Conservation (phyloP, 2,113 vertebrate genomes). For the Anolis sagrei region DNA sequence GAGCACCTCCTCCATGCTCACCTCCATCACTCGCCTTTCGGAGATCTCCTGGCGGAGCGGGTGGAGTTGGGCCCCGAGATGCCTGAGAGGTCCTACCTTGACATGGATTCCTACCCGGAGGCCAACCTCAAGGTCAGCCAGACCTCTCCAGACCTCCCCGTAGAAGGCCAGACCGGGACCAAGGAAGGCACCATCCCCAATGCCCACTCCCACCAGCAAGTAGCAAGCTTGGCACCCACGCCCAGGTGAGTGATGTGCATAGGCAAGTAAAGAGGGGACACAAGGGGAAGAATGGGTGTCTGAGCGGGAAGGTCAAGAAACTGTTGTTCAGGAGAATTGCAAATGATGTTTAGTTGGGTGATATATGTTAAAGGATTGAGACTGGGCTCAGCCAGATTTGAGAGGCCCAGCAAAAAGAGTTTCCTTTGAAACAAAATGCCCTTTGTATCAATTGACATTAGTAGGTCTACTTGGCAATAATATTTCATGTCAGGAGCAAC, state of each 20-base stretch:
- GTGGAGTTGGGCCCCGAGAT: slow-evolving; percentile 78
- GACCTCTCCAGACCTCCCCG: slow-evolving; percentile 89
- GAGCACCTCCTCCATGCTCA: slow-evolving; percentile 73
- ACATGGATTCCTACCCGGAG: slow-evolving; percentile 90
- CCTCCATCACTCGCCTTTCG: slow-evolving; percentile 83
- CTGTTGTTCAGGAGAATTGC: too few species aligned
- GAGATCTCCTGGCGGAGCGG: slow-evolving; percentile 81
- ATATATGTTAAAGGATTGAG: background rate
- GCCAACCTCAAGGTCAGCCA: slow-evolving; percentile 88
- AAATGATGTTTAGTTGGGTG: background rate
- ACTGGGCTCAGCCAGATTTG: too few species aligned
- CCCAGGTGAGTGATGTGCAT: slow-evolving; percentile 62
- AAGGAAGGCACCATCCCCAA: slow-evolving; percentile 81
- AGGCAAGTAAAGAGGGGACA: background rate
- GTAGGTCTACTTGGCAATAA: too few species aligned
- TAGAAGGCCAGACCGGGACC: slow-evolving; percentile 64
- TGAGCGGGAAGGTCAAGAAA: background rate
- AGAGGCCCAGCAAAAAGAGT: too few species aligned
- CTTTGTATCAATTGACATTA: too few species aligned
- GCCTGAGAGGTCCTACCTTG: slow-evolving; percentile 90
- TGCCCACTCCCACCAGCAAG: slow-evolving; percentile 88
- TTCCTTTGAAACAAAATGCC: too few species aligned
- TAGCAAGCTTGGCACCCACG: slow-evolving; percentile 76
- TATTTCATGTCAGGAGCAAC: too few species aligned
- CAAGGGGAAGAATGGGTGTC: background rate